Conservation (phyloP, 2,113 vertebrate species). For the Barbus barbus region DNA sequence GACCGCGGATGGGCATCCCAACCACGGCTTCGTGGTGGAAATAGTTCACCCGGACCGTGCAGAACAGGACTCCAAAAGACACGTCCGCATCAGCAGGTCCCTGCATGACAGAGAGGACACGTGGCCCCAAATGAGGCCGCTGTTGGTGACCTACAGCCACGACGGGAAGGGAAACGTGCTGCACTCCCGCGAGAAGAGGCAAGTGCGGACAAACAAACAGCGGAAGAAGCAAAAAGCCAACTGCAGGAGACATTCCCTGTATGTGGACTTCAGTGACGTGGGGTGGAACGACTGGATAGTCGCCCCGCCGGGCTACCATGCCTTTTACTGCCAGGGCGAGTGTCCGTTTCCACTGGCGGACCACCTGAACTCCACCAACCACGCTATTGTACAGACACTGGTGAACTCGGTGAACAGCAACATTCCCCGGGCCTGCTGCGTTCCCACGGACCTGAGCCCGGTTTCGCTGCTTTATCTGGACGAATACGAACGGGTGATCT, state of each 20-base stretch:
- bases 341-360: slow-evolving; percentile 88
- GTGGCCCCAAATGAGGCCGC: slow-evolving; percentile 83
- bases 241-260: slow-evolving; percentile 86
- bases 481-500: slow-evolving; percentile 87
- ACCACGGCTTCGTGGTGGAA: slow-evolving; percentile 86
- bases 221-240: slow-evolving; percentile 84
- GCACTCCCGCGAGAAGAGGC: slow-evolving; percentile 83
- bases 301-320: slow-evolving; percentile 85
- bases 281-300: slow-evolving; percentile 94
- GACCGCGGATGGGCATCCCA: slow-evolving; percentile 80
- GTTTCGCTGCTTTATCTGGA: slow-evolving; percentile 91
- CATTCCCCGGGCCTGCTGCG: slow-evolving; percentile 89
- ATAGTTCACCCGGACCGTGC: slow-evolving; percentile 78
- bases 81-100: slow-evolving; percentile 87
- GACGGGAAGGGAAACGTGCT: slow-evolving; percentile 85
- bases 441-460: slow-evolving; percentile 87
- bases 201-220: slow-evolving; percentile 78
- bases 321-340: slow-evolving; percentile 90
- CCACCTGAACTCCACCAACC: slow-evolving; percentile 89
- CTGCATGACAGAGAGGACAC: slow-evolving; percentile 82
- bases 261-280: slow-evolving; percentile 89
- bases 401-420: slow-evolving; percentile 90
- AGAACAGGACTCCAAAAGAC: slow-evolving; percentile 74
- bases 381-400: slow-evolving; percentile 89
- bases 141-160: slow-evolving; percentile 86